Conservation (phyloP, 2,113 vertebrate genomes). For the Egretta garzetta region DNA sequence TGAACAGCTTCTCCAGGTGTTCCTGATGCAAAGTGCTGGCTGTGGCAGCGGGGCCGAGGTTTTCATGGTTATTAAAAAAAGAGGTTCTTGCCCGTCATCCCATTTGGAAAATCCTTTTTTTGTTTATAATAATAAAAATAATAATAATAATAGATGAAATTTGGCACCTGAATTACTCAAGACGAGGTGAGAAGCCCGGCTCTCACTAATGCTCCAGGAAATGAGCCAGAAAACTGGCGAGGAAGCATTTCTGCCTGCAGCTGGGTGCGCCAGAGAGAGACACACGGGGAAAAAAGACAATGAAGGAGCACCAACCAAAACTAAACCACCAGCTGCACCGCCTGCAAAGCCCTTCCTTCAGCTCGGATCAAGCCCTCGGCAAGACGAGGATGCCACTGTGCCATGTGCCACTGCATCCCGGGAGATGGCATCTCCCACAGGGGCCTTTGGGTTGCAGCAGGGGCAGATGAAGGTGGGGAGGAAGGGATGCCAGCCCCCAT, state of each 20-base stretch:
- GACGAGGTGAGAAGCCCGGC: neutral
- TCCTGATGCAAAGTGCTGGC: neutral
- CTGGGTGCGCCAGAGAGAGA: neutral
- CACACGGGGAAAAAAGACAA: accelerated
- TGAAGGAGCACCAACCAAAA: neutral
- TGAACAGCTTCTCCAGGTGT: neutral
- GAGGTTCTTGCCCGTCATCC: neutral
- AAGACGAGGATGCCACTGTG: neutral
- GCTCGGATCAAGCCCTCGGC: accelerated
- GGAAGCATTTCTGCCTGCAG: neutral
- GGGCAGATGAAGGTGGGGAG: neutral
- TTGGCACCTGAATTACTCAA: neutral
- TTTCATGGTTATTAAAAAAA: neutral
- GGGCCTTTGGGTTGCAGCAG: neutral
- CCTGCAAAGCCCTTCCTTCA: neutral
- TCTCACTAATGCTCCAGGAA: neutral
- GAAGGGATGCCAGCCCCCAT: neutral
- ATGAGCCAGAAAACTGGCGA: neutral
- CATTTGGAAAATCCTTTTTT: neutral
- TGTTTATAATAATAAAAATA: neutral
- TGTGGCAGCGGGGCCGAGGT: accelerated
- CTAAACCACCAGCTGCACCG: neutral
- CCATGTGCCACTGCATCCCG: accelerated
- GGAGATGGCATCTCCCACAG: neutral
- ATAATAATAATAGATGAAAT: neutral